phyloP scores from a whole-genome alignment of 2,888 invertebrate genomes.

The Cephalotes varians region DNA sequence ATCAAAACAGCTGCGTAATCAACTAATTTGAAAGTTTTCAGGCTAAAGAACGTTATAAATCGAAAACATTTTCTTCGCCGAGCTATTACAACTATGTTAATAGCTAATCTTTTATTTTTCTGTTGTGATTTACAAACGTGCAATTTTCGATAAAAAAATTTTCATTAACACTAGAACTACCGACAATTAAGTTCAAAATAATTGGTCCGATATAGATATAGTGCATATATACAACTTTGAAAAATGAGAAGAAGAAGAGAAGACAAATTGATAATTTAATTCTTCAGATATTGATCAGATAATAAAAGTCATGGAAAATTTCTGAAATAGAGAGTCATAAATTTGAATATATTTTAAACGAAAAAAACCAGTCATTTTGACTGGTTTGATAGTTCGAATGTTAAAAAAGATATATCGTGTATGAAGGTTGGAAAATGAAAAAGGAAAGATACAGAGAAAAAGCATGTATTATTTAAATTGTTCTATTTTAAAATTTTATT shows the following conservation, averaged over 20 bases:
- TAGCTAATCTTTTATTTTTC: not conserved
- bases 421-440: not conserved
- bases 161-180: no score
- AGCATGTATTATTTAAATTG: not conserved
- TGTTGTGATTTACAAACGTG: not conserved
- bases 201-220: no score
- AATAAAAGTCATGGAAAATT: no score
- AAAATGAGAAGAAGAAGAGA: no score
- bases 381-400: no score
- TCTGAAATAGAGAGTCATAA: no score
- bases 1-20: not conserved
- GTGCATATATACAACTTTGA: no score
- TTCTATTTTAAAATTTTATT: not conserved
- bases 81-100: not conserved
- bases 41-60: not conserved
- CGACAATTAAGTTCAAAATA: no score
- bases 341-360: no score
- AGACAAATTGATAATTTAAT: no score
- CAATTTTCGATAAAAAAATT: not conserved
- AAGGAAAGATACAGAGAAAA: not conserved
- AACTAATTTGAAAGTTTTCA: not conserved
- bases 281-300: no score
- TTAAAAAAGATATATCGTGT: not conserved
- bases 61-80: not conserved
- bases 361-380: no score